Evolutionary conservation across 2,797 vertebrate species (phyloP), one percentile per base, ranked within the genome.

Genomic region (Phoxinus dragarum): DNA sequence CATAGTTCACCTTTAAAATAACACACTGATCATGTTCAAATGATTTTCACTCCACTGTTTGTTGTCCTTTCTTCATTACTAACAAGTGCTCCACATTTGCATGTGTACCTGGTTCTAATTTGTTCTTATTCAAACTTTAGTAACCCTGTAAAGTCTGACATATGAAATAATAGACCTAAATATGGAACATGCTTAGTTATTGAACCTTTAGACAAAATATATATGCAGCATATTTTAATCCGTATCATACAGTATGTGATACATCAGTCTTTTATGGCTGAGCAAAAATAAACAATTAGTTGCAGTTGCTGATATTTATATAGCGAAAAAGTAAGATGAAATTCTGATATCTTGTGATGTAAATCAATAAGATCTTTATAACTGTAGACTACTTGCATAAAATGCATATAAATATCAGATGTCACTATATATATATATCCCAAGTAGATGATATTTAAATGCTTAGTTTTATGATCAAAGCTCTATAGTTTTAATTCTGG

Each of bases 71-170:
- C 84, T 90, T 85, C 84, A 85, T 89, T 90, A 90, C 59, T 80
- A 38, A 69, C 88, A 76, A 82, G 84, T 38, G 56, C 86, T 88
- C 82, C 85, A 86, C 90, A 92, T 91, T 86, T 91, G 91, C 82
- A 84, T 90, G 90, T 76, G 36, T 90, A 80, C 89, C 90, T 93
- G 93, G 85, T 91, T 94, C 85, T 90, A 91, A 93, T 93, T 92
- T 92, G 88, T 90, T 69, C 64, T 89, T 80, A 72, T 82, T 74
- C 80, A 80, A 56, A 86, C 47, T 56, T 88, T 82, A 89, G 91
- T 91, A 89, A 40, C 31, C 31, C 5, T 66, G 12, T 66, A 31
- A 34, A 40, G 19, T 11, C 19, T 68, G 66, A 40, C 8, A 9
- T 4, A 7, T 67, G 66, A 77, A 21, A 59, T 14, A 66, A 75